phyloP scores from a whole-genome alignment of 2,113 vertebrate species.

The Pandion haliaetus region DNA sequence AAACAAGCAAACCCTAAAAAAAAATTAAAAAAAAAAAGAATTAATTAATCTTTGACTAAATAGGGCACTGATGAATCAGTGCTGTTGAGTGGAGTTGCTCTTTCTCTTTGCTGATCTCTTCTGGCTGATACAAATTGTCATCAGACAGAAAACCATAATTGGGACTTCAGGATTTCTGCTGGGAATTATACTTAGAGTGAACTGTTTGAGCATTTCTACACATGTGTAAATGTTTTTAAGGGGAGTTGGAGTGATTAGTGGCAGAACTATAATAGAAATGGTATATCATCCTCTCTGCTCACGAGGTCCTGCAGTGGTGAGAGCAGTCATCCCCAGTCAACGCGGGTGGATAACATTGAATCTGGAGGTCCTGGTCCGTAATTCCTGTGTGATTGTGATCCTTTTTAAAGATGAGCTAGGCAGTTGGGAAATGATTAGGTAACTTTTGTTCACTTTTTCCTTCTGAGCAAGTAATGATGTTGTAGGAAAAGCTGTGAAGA shows the following conservation, averaged over 20 bases:
- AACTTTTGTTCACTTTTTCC: neutral
- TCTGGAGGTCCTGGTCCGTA: neutral
- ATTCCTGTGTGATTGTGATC: neutral
- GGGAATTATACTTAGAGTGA: neutral
- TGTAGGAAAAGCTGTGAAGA: neutral
- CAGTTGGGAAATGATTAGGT: neutral
- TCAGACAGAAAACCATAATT: neutral
- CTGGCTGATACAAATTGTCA: neutral
- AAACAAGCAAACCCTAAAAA: neutral
- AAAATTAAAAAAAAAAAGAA: neutral
- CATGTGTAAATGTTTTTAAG: neutral
- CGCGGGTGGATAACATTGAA: neutral
- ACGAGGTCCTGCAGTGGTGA: neutral
- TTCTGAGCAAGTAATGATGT: neutral
- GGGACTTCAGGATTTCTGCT: neutral
- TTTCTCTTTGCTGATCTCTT: neutral
- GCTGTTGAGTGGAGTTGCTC: neutral
- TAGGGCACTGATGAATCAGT: neutral
- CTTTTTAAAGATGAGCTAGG: neutral
- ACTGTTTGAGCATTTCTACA: neutral
- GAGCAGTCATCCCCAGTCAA: rapidly evolving
- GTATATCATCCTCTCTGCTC: neutral
- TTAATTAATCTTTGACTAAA: neutral
- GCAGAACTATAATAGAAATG: neutral
- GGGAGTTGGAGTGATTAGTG: neutral